Evolutionary conservation across 2,797 vertebrate species (phyloP).

Genomic region (Ctenosaura bakeri): DNA sequence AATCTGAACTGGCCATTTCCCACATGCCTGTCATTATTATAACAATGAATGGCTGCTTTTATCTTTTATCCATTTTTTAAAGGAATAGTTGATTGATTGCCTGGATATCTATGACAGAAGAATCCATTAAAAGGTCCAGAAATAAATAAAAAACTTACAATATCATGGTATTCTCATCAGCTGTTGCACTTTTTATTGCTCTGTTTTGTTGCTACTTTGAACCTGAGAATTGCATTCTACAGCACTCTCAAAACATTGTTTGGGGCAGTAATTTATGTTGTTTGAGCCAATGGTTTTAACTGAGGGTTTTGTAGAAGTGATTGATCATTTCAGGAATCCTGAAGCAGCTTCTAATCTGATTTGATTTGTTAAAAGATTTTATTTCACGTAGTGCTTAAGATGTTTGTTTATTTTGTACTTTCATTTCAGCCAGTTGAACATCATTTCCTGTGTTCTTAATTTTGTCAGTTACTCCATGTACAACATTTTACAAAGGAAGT

Average conservation of each 20-base stretch:
- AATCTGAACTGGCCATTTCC: conserved; percentile 4
- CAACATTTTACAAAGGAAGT: neutral
- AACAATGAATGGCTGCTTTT: neutral
- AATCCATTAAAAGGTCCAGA: neutral
- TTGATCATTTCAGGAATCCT: neutral
- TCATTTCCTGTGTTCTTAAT: neutral
- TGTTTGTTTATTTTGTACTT: neutral
- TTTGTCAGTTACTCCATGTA: neutral
- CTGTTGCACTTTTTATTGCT: neutral
- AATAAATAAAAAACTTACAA: neutral
- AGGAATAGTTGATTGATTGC: neutral
- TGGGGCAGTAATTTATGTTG: neutral
- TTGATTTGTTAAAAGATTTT: neutral
- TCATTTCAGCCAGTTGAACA: no score
- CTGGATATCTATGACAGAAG: neutral
- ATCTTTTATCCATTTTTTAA: neutral
- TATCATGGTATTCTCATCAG: neutral
- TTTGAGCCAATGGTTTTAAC: neutral
- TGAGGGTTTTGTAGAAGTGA: neutral
- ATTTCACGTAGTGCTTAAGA: neutral
- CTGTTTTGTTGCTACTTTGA: neutral
- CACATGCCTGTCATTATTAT: neutral
- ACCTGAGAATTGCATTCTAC: no score
- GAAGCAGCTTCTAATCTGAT: neutral
- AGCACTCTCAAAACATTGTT: neutral